Conservation (phyloP, 2,888 invertebrate genomes). For the Magallana nippona region DNA sequence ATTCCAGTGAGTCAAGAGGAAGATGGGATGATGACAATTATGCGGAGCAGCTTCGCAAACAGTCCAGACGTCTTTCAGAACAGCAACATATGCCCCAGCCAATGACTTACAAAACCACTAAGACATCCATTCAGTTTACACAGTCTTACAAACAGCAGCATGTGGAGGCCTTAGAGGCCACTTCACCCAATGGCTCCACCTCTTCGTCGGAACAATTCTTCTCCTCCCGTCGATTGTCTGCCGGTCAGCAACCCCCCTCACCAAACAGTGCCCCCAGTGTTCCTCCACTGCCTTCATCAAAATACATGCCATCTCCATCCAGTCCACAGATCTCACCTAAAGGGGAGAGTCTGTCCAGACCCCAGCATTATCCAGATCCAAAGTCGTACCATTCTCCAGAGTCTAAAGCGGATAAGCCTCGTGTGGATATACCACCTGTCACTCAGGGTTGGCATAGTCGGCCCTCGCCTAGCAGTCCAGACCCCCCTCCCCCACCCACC, state of each 20-base stretch:
- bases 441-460: background rate
- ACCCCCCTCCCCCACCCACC: conserved; percentile 63
- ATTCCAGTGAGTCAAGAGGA: conserved; percentile 52
- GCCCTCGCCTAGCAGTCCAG: conserved; percentile 47
- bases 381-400: conserved; percentile 13
- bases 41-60: conserved; percentile 69
- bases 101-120: conserved; percentile 62
- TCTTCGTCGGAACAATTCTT: conserved; percentile 47
- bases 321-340: conserved; percentile 11
- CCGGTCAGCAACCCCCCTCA: conserved; percentile 33
- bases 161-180: conserved; percentile 66
- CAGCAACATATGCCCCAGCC: conserved; percentile 60
- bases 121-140: conserved; percentile 58
- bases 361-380: conserved; percentile 7
- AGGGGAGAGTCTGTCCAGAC: background rate
- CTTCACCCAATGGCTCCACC: conserved; percentile 54
- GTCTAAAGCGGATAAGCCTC: background rate
- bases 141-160: conserved; percentile 70
- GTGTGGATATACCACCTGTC: background rate
- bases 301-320: conserved; percentile 38
- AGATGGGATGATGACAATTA: conserved; percentile 68
- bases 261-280: conserved; percentile 34
- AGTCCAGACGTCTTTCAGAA: conserved; percentile 77
- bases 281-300: conserved; percentile 41
- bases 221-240: conserved; percentile 19